Evolutionary conservation across 2,888 invertebrate species (phyloP), one percentile per base, ranked within the genome.

Genomic region (Cheilosia scutellata): DNA sequence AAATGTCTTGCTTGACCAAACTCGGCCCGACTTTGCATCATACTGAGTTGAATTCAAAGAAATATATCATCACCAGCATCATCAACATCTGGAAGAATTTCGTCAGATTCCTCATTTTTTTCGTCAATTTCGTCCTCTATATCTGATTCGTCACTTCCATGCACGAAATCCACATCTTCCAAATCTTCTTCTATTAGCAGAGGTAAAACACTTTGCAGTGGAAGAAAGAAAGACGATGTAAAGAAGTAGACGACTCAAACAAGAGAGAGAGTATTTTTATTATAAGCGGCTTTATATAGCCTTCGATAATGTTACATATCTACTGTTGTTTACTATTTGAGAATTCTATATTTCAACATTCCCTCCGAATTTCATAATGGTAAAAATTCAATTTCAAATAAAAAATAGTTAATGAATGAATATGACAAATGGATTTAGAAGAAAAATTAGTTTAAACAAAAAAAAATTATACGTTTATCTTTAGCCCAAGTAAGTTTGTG

Each of bases 41-140:
- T 60, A 60, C 42, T 27, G 57, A 37, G 11, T 20, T 20, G 1
- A 57, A 57, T 31, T 57, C 20, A 20, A 57, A 7, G 9, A 4
- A 60, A 60, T 60, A 60, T 60, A 40, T 42, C 58, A 25, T 60
- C 40, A 60, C 25, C 58, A 58, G 20, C 58, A 40, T 58, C 25
- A 58, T 58, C 25, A 58, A 40, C 13, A 58, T 57, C 5, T 57
- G 55, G 55, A n/a, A 57, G 58, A 40, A 58, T 40, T 58, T 58
- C 40, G 40, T 58, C 40, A 40, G 40, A 25, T 58, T 58, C 25
- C 13, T 58, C 29, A 58, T 40, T 58, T 13, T 58, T 40, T 25
- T 58, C 58, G 40, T 40, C 58, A 9, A 40, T 58, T 37, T 40
- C 58, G 2, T 58, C 40, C 40, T 40, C 58, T 9, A 27, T 58